These are phyloP conservation scores for Neelides folsomi DNA, from an alignment of 2,888 invertebrate genomes.

Conservation along the genomic window DNA sequence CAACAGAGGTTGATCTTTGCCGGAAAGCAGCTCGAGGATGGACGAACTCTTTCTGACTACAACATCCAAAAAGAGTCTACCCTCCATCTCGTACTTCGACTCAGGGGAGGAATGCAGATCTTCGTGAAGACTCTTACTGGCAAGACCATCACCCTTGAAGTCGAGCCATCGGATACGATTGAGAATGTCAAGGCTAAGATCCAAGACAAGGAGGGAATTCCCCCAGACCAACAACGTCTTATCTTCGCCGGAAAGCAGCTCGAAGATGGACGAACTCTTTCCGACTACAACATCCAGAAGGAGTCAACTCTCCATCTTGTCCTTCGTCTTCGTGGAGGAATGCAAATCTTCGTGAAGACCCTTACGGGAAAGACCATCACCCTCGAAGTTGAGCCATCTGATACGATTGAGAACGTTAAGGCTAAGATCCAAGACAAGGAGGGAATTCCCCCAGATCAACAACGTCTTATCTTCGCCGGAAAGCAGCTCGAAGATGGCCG, in stretches of 20 bases:
- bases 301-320: slow-evolving; percentile 72
- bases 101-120: slow-evolving; percentile 59
- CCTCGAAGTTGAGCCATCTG: slow-evolving; percentile 47
- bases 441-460: slow-evolving; percentile 23
- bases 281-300: slow-evolving; percentile 50
- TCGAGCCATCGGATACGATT: slow-evolving; percentile 74
- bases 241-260: slow-evolving; percentile 49
- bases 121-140: slow-evolving; percentile 50
- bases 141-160: slow-evolving; percentile 86
- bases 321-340: slow-evolving; percentile 74
- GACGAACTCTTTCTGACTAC: slow-evolving; percentile 69
- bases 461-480: slow-evolving; percentile 60
- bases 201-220: slow-evolving; percentile 46
- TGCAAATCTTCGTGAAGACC: slow-evolving; percentile 38
- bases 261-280: slow-evolving; percentile 47
- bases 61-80: slow-evolving; percentile 46
- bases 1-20: slow-evolving; percentile 53
- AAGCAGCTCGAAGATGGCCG: slow-evolving; percentile 92
- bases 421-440: slow-evolving; percentile 47
- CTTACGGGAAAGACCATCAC: slow-evolving; percentile 49
- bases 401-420: slow-evolving; percentile 50
- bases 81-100: slow-evolving; percentile 68
- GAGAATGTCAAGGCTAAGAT: slow-evolving; percentile 43
- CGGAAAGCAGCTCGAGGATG: slow-evolving; percentile 91
- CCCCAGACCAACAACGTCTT: slow-evolving; percentile 47